Conservation (phyloP, 2,113 vertebrate genomes). For the Nothocercus nigrocapillus region DNA sequence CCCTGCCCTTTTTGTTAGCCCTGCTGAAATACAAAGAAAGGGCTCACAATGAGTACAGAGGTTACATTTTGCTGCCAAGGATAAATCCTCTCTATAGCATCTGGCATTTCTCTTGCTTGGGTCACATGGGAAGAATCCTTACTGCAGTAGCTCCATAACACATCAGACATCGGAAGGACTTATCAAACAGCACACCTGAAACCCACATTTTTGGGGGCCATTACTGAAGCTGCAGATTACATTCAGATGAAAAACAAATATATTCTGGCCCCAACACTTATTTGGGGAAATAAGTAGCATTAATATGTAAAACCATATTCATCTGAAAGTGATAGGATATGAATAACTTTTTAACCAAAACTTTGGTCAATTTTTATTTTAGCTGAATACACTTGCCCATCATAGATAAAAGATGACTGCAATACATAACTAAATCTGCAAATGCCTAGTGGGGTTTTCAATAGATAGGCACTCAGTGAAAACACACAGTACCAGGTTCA, state of each 20-base stretch:
- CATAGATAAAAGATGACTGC: not conserved
- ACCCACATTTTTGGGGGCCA: not conserved
- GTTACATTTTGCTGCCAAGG: not conserved
- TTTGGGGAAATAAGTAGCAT: not conserved
- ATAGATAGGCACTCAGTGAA: not conserved
- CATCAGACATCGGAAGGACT: not conserved
- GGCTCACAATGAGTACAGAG: not conserved
- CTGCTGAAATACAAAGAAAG: not conserved
- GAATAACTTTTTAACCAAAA: not conserved
- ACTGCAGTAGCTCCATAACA: not conserved
- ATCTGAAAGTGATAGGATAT: not conserved
- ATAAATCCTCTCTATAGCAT: not conserved
- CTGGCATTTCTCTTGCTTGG: not conserved
- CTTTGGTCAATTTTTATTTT: not conserved
- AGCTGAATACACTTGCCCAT: not conserved
- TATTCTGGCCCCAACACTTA: not conserved
- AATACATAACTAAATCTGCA: not conserved
- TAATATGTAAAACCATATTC: not conserved
- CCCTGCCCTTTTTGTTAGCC: not conserved
- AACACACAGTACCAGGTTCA: not conserved
- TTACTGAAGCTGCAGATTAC: not conserved
- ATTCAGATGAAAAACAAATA: not conserved
- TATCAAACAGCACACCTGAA: not conserved
- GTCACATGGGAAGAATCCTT: not conserved
- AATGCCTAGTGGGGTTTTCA: not conserved